Evolutionary conservation across 2,797 vertebrate species (phyloP).

Genomic region (Periparus ater): DNA sequence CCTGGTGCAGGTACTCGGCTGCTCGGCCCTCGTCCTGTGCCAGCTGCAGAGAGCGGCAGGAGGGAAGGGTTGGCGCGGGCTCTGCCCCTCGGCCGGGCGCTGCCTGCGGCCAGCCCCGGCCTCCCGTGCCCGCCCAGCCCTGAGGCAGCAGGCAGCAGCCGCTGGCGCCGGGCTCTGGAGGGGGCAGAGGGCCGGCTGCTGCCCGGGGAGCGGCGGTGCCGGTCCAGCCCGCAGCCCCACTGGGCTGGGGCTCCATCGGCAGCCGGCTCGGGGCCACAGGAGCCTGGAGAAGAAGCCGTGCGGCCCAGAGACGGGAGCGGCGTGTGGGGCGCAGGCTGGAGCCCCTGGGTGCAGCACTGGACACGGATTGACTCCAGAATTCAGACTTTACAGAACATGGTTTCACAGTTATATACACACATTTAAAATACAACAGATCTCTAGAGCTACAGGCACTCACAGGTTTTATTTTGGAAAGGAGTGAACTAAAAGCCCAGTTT

Average conservation of each 20-base stretch:
- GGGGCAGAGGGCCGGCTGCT: neutral
- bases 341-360: fast-evolving
- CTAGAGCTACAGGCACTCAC: neutral
- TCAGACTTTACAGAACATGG: neutral
- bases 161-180: neutral
- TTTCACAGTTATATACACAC: neutral
- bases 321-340: fast-evolving
- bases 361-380: fast-evolving
- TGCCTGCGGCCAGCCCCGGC: neutral
- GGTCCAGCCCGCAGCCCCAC: too few species aligned
- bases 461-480: neutral
- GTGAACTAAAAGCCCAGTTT: neutral
- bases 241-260: neutral
- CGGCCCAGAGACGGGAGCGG: fast-evolving
- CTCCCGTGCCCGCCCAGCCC: neutral
- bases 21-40: neutral
- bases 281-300: neutral
- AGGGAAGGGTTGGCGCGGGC: neutral
- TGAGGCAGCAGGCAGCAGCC: neutral
- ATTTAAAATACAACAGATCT: neutral
- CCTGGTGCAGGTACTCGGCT: neutral
- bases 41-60: neutral
- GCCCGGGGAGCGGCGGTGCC: neutral
- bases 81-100: neutral
- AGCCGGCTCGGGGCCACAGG: neutral